Conservation (phyloP, 1,140 invertebrate genomes). For the Drosophila chauvacae region DNA sequence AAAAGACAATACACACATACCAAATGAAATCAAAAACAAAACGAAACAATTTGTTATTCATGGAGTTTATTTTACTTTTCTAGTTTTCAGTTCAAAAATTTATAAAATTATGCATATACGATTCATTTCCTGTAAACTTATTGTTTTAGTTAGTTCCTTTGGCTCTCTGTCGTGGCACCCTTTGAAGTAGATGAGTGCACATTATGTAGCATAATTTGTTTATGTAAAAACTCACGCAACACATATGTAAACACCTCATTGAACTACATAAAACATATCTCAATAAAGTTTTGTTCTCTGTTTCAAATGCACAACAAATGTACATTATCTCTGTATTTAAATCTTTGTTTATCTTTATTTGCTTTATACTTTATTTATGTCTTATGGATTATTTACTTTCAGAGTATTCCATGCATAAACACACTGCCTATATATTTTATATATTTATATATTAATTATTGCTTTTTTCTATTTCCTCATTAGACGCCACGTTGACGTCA, state of each 20-base stretch:
- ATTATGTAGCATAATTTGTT: constrained; percentile 59
- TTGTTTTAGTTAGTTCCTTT: constrained; percentile 55
- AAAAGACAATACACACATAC: constrained; percentile 22
- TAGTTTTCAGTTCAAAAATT: constrained; percentile 19
- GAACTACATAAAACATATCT: constrained; percentile 49
- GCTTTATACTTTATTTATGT: neutral
- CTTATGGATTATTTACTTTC: constrained; percentile 12
- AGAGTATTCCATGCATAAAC: neutral
- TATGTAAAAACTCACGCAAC: constrained; percentile 58
- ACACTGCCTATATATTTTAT: neutral
- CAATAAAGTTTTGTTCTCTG: constrained; percentile 83
- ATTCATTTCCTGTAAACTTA: constrained; percentile 50
- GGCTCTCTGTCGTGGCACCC: constrained; percentile 37
- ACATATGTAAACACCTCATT: constrained; percentile 44
- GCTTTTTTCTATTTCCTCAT: neutral
- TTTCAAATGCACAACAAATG: constrained; percentile 60
- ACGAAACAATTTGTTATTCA: constrained; percentile 18
- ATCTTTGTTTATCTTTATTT: constrained; percentile 11
- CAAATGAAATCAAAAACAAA: constrained; percentile 39
- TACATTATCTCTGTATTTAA: constrained; percentile 11
- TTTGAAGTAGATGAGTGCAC: constrained; percentile 52
- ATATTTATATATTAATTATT: neutral
- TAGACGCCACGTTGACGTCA: constrained; percentile 53
- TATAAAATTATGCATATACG: constrained; percentile 25
- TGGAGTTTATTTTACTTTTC: constrained; percentile 52